Evolutionary conservation across 2,113 vertebrate genomes (phyloP), one percentile per base, ranked within the genome.

Genomic region (Phaetusa simplex): DNA sequence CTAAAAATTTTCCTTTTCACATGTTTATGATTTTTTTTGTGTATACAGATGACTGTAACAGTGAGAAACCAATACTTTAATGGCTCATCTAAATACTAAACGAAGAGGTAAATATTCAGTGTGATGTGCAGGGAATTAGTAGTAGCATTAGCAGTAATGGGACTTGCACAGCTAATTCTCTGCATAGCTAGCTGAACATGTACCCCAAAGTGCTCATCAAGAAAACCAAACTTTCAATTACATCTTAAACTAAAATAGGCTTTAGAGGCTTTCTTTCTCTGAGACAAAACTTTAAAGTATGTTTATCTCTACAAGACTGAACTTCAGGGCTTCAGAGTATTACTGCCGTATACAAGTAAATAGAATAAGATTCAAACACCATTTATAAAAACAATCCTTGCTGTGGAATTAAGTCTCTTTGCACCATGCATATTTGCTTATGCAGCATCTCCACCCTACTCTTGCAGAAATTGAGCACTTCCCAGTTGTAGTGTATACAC

Each of bases 71-170:
- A 53, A 4, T 66, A 81, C 50, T 93, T 92, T 66, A 50, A 26
- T 47, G 65, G 61, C 38, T 95, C 6, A 72, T 59, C 77, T 71
- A 92, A 91, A 79, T 64, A 95, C 52, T 86, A 86, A 88, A 72
- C 36, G 5, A 86, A 91, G 36, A 91, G 34, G 88, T 49, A 97
- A 93, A 91, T 96, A 92, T 86, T 90, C 76, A 93, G 77, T 69
- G 24, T 56, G 38, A 84, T 69, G 38, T 56, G 61, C 61, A 82
- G 65, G 61, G 65, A 97, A 96, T 93, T 93, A 95, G 52, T 45
- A 92, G 79, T n/a, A 86, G 64, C 47, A 82, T 92, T 92, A 96
- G 76, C 52, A 29, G 36, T 76, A 92, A 91, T 71, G 61, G 43
- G 52, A 78, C 36, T 82, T 76, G 47, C 36, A 78, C 61, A 92